Base-by-base conservation (phyloP, 2,888 invertebrate species). In the Clitarchus hookeri region DNA sequence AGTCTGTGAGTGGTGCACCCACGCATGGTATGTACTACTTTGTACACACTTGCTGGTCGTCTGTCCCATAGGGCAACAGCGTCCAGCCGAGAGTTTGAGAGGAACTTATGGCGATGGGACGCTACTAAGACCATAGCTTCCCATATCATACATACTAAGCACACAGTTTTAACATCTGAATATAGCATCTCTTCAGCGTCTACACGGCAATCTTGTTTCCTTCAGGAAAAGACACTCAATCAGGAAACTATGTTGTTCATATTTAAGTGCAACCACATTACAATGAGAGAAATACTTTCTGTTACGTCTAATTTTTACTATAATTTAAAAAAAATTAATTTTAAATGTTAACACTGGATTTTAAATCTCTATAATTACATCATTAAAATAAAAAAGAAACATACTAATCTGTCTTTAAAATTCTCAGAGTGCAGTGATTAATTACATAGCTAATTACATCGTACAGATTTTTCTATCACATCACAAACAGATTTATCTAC, bases 191-290 rank as follows among this genome's bases (percentile, higher is more conserved):
- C 19, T 65, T 65, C 65, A 65, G 65, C 65, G 19, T 65, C 65
- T 65, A 65, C 65, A n/a, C 65, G 19, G n/a, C 65, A 65, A 65
- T 65, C 65, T 65, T 65, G 65, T 65, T 65, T 65, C 65, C 65
- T 65, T 65, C 65, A 65, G 65, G 44, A 82, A 82, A 82, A 82
- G 82, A 82, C 82, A 82, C 82, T 82, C 82, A 19, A 82, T 82
- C 82, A 82, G 82, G 82, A 82, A 82, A 82, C 82, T n/a, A 65
- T 65, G 65, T 65, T 65, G 65, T 65, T 65, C 65, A 65, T 65
- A 23, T 65, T 65, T 65, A 65, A 65, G 65, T 65, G 65, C 65
- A 65, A 65, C 65, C 65, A 65, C 16, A 23, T 65, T 65, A 65
- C 65, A 65, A 65, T 65, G 65, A 65, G 65, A 65, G 65, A 65